These are phyloP conservation scores for Phortica magna DNA, from an alignment of 2,888 invertebrate genomes.

Conservation along the genomic window DNA sequence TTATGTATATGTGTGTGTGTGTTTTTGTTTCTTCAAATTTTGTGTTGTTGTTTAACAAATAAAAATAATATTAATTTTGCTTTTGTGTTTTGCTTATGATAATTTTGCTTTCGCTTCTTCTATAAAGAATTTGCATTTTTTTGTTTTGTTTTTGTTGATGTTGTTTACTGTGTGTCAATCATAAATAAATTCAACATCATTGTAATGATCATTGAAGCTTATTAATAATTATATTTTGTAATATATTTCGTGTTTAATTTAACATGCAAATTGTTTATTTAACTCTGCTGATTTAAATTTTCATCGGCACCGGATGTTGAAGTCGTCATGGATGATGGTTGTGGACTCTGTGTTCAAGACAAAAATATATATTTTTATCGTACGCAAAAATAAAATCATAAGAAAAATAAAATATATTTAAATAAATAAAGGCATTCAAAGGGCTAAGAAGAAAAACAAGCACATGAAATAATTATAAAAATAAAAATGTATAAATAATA, in stretches of 20 bases:
- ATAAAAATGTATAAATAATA: conserved; percentile 15
- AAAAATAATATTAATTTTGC: background rate
- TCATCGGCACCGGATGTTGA: conserved; percentile 84
- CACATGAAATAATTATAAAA: conserved; percentile 36
- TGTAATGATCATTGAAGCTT: conserved; percentile 45
- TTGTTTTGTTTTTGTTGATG: conserved; percentile 41
- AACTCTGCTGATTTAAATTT: conserved; percentile 83
- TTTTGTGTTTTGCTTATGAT: conserved; percentile 20
- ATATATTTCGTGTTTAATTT: conserved; percentile 36
- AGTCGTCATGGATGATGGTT: conserved; percentile 80
- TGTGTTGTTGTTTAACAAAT: background rate
- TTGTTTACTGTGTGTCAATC: conserved; percentile 53
- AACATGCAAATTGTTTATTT: conserved; percentile 64
- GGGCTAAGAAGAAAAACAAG: conserved; percentile 41
- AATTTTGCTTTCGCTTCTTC: background rate
- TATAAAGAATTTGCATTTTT: conserved; percentile 33
- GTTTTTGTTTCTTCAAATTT: background rate
- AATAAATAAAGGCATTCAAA: conserved; percentile 38
- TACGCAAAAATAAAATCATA: conserved; percentile 55
- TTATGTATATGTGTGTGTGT: conserved; percentile 10
- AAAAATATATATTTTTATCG: conserved; percentile 52
- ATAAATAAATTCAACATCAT: conserved; percentile 42
- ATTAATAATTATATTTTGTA: conserved; percentile 31
- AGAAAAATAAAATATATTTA: conserved; percentile 48
- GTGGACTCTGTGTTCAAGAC: conserved; percentile 82